phyloP scores from a whole-genome alignment of 1,140 invertebrate genomes.

The Gonioctena quinquepunctata region DNA sequence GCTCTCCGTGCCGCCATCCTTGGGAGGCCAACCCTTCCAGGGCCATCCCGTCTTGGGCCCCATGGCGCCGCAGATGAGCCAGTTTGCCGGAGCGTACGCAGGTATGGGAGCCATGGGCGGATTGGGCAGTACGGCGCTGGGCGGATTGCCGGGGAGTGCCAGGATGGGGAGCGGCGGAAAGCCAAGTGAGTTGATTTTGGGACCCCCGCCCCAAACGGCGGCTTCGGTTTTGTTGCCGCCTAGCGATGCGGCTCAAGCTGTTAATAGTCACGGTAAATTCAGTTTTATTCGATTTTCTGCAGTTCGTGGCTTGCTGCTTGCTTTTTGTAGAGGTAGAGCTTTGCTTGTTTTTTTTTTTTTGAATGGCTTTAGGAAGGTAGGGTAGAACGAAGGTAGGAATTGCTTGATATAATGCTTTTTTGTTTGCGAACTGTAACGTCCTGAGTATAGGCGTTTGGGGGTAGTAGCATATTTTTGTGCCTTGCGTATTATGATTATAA shows the following conservation, averaged over 20 bases:
- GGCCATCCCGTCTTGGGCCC: conserved; percentile 62
- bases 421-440: too few species aligned
- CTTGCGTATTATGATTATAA: too few species aligned
- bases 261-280: conserved; percentile 59
- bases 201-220: conserved; percentile 46
- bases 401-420: too few species aligned
- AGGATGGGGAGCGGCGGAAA: conserved; percentile 61
- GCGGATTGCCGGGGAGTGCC: conserved; percentile 60
- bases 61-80: conserved; percentile 59
- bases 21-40: conserved; percentile 60
- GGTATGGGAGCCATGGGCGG: conserved; percentile 58
- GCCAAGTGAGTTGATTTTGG: conserved; percentile 76
- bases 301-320: conserved; percentile 30
- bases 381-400: too few species aligned
- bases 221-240: conserved; percentile 41
- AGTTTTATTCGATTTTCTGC: conserved; percentile 6
- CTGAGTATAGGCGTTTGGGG: too few species aligned
- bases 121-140: conserved; percentile 57
- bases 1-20: conserved; percentile 73
- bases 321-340: not conserved
- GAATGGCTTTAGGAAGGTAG: too few species aligned
- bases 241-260: conserved; percentile 44
- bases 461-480: too few species aligned
- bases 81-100: conserved; percentile 48
- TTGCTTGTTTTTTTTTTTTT: conserved; percentile 19